These are phyloP conservation scores for Catocala nupta DNA, from an alignment of 2,888 invertebrate species.

Conservation along the genomic window DNA sequence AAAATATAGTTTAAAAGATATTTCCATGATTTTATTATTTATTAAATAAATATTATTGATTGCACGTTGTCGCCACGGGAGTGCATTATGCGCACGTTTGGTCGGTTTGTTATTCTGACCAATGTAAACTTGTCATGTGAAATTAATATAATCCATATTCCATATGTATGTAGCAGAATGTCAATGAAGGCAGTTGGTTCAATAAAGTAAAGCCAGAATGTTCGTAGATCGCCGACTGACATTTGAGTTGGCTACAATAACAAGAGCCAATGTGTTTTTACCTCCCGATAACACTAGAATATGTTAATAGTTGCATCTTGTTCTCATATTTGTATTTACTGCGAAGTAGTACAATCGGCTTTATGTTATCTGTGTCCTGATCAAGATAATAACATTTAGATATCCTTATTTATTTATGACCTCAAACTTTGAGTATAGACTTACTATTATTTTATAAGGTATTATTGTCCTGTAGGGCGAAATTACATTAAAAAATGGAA, in stretches of 20 bases:
- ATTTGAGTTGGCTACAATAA: conserved; percentile 40
- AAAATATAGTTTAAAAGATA: too few relatives aligned
- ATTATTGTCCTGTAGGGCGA: conserved; percentile 54
- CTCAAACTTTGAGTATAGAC: too few relatives aligned
- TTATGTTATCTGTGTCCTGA: conserved; percentile 9
- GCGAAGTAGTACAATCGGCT: not conserved
- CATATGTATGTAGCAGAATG: conserved; percentile 34
- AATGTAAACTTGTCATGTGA: conserved; percentile 27
- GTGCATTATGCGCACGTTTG: not conserved
- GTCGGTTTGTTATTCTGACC: not conserved
- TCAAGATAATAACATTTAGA: conserved; percentile 2
- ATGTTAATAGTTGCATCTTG: conserved; percentile 28
- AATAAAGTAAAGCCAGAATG: conserved; percentile 33
- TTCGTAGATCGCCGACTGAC: conserved; percentile 31
- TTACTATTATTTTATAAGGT: conserved; percentile 2
- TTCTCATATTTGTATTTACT: conserved; percentile 23
- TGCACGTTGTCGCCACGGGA: not conserved
- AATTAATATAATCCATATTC: conserved; percentile 37
- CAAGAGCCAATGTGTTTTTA: conserved; percentile 38
- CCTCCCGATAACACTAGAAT: conserved; percentile 21
- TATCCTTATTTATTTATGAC: too few relatives aligned
- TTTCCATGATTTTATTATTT: too few relatives aligned
- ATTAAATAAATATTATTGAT: too few relatives aligned
- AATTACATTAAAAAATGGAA: conserved; percentile 75
- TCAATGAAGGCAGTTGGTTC: conserved; percentile 39